These are phyloP conservation scores for Aradus depressus DNA, from an alignment of 2,888 invertebrate genomes.

Conservation along the genomic window DNA sequence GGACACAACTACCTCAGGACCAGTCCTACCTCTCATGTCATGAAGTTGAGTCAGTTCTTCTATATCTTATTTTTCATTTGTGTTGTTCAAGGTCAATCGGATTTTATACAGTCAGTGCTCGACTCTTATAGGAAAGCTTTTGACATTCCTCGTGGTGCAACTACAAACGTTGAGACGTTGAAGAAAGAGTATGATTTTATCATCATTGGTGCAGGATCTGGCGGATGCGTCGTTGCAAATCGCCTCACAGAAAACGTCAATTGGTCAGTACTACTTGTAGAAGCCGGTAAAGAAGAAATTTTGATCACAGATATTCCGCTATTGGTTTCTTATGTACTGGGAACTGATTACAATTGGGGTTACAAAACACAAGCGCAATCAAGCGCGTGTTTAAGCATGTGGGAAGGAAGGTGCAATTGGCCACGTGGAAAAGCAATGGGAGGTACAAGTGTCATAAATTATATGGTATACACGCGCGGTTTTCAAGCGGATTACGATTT, in stretches of 20 bases:
- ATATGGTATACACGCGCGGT: slow-evolving; percentile 45
- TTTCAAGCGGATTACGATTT: slow-evolving; percentile 41
- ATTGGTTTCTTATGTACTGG: slow-evolving; percentile 36
- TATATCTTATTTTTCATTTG: too few species aligned
- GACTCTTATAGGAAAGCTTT: slow-evolving; percentile 24
- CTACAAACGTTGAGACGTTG: slow-evolving; percentile 27
- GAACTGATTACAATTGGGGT: slow-evolving; percentile 36
- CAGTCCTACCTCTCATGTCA: too few species aligned
- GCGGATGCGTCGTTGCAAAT: slow-evolving; percentile 44
- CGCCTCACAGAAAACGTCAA: slow-evolving; percentile 41
- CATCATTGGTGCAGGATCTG: slow-evolving; percentile 45
- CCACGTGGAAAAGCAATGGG: slow-evolving; percentile 42
- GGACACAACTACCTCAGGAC: too few species aligned
- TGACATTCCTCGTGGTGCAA: slow-evolving; percentile 27
- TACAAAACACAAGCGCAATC: slow-evolving; percentile 41
- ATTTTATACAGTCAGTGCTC: slow-evolving; percentile 24
- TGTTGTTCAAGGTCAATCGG: too few species aligned
- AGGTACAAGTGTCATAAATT: slow-evolving; percentile 44
- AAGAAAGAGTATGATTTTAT: slow-evolving; percentile 37
- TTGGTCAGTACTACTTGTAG: slow-evolving; percentile 40
- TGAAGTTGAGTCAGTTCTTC: too few species aligned
- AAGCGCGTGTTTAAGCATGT: slow-evolving; percentile 33
- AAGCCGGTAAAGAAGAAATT: slow-evolving; percentile 43
- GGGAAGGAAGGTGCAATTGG: slow-evolving; percentile 34
- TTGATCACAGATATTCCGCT: slow-evolving; percentile 40